Base-by-base conservation (phyloP, 53 echinoderm and acorn worm genomes). In the Holothuria scabra region DNA sequence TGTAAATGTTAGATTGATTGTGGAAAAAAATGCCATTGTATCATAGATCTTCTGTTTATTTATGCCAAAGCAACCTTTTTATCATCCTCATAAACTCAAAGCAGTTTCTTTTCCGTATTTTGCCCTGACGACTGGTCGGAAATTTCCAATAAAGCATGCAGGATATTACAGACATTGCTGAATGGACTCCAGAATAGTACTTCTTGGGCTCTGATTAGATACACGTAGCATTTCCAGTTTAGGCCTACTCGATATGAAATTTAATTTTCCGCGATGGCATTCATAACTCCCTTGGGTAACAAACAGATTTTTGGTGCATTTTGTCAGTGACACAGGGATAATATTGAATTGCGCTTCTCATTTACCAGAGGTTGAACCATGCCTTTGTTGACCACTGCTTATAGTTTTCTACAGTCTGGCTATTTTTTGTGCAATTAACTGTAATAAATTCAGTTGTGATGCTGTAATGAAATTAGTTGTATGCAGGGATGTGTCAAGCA, bases 221-320 rank as follows among this genome's bases (percentile, higher is more conserved):
- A 69, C 37, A 68, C 21, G n/a, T 32, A 34, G 69, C 37, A 69
- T 18, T 29, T 69, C n/a, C 69, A 69, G 35, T 69, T 69, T 69
- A 12, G 28, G 69, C 69, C 41, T 10, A 44, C 69, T 30, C 30
- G 31, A 69, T 69, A 69, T 41, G 41, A 69, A 69, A 69, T 69
- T 69, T 69, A 69, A 69, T 69, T 69, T 69, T 69, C 69, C 41
- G 31, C 69, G 34, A 32, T 69, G 69, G 69, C 69, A 69, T 69
- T 69, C 69, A 35, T 44, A 69, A 69, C 18, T 69, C 69, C 69
- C 69, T 69, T 32, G 69, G 69, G 69, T 69, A 34, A 69, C 30
- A 22, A 69, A 69, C 69, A 69, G 52, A 69, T 69, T 69, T 69
- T 69, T 69, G 18, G n/a, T 69, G 69, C 69, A 69, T 69, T 34